A percentile compares a stretch with the other conserved stretches of the same genome.
Conservation (phyloP, 1,140 invertebrate species). For the Cyrtorhinus lividipennis region DNA sequence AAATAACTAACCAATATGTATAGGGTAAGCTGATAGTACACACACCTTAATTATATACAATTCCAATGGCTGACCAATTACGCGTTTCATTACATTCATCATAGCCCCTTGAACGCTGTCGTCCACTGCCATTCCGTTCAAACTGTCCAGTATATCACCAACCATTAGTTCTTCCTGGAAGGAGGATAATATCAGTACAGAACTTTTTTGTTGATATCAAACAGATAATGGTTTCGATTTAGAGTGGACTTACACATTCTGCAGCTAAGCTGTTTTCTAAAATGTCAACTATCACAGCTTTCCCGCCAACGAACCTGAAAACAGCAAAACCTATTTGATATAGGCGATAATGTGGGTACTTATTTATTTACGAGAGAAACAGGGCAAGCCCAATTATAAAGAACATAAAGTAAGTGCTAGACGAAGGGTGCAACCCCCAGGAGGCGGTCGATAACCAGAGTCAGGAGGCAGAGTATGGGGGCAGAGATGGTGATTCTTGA, state of each 20-base stretch:
- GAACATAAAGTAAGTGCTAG: too few relatives aligned
- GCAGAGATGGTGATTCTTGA: too few relatives aligned
- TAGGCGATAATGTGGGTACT: too few relatives aligned
- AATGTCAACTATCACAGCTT: conserved; percentile 37
- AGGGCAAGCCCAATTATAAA: too few relatives aligned
- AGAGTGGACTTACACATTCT: conserved; percentile 42
- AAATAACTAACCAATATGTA: too few relatives aligned
- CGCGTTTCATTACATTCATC: conserved; percentile 28
- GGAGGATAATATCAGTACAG: conserved; percentile 1
- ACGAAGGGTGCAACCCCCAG: too few relatives aligned
- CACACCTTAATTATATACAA: conserved; percentile 41
- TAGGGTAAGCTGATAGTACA: conserved; percentile 1
- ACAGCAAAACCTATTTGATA: conserved; percentile 11
- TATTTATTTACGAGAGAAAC: too few relatives aligned
- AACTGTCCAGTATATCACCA: conserved; percentile 47
- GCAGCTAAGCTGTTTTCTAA: conserved; percentile 38
- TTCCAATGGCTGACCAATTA: conserved; percentile 33
- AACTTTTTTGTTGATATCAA: too few relatives aligned
- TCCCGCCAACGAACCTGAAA: conserved; percentile 37
- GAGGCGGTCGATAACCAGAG: too few relatives aligned
- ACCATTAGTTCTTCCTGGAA: conserved; percentile 40
- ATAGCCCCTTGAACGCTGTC: conserved; percentile 34
- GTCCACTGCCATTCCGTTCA: conserved; percentile 39
- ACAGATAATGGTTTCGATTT: too few relatives aligned
- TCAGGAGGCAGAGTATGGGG: too few relatives aligned